Conservation (phyloP, 2,797 vertebrate genomes). For the Cirrhinus molitorella region DNA sequence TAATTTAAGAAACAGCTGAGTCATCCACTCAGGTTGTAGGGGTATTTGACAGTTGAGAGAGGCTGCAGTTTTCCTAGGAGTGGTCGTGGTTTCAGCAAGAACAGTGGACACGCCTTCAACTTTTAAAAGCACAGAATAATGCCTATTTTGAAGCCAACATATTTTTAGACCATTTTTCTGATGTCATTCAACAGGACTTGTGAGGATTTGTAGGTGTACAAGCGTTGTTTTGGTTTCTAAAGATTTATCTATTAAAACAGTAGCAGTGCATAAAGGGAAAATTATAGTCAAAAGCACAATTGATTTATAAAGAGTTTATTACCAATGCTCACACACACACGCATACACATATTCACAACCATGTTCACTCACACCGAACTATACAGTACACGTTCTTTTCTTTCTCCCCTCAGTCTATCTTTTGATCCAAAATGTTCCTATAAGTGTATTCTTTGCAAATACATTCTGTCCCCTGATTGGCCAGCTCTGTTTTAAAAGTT, state of each 20-base stretch:
- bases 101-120: no score
- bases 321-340: conserved; percentile 66
- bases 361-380: conserved; percentile 66
- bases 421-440: conserved; percentile 41
- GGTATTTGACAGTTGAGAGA: no score
- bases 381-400: conserved; percentile 66
- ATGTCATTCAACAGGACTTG: no score
- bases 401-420: conserved; percentile 39
- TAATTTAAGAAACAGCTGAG: no score
- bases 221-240: neutral
- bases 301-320: conserved; percentile 72
- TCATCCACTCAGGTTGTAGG: no score
- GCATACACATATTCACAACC: conserved; percentile 52
- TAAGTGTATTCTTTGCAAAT: conserved; percentile 43
- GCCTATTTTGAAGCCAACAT: no score
- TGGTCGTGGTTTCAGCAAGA: no score
- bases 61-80: no score
- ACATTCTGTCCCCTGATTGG: conserved; percentile 39
- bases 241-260: neutral
- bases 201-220: neutral
- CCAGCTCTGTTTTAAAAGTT: conserved; percentile 47
- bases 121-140: no score
- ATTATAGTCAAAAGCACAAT: conserved; percentile 15
- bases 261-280: neutral
- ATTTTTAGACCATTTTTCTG: no score